Conservation (phyloP, 2,888 invertebrate genomes). For the Actias luna region DNA sequence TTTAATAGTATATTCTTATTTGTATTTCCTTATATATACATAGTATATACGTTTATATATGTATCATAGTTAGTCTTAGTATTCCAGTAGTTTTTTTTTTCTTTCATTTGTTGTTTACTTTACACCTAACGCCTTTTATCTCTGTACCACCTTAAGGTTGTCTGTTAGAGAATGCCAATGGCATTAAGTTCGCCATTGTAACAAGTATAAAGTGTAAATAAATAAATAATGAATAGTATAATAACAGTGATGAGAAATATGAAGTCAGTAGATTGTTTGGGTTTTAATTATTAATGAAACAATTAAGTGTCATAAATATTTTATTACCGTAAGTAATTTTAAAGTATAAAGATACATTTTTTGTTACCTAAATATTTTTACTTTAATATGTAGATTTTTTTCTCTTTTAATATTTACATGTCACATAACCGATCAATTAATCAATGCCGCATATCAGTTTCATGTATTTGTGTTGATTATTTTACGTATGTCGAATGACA, state of each 20-base stretch:
- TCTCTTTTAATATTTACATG: neutral
- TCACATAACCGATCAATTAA: neutral
- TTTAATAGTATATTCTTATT: no score
- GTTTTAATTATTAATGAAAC: neutral
- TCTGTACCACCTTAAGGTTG: no score
- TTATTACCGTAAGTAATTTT: constrained; percentile 3
- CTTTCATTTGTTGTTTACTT: no score
- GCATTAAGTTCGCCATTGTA: no score
- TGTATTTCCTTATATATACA: no score
- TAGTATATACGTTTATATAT: no score
- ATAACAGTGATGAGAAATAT: no score
- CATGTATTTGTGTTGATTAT: neutral
- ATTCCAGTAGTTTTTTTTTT: no score
- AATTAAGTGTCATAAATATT: neutral
- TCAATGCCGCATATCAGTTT: neutral
- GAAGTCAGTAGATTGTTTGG: neutral
- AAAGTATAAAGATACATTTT: neutral
- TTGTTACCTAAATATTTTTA: neutral
- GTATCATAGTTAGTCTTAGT: no score
- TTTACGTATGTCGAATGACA: neutral
- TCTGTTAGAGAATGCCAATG: no score
- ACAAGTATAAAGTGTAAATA: neutral
- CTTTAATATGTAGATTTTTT: neutral
- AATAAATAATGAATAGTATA: neutral
- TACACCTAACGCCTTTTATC: no score